Conservation (phyloP, 23 tunicate species). For the Oikopleura dioica region DNA sequence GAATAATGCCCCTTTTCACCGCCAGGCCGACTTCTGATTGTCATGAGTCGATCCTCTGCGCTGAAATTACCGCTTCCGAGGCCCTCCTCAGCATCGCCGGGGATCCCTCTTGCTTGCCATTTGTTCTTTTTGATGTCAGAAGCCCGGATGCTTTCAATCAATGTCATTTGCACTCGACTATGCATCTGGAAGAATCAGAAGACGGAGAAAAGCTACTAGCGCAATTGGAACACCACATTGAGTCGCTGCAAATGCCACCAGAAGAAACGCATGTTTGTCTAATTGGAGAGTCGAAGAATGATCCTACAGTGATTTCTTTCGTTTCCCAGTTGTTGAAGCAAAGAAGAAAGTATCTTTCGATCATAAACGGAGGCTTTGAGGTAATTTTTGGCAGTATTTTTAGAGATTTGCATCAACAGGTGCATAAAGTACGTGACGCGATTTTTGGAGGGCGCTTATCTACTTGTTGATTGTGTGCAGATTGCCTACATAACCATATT, state of each 20-base stretch:
- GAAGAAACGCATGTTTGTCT: neutral
- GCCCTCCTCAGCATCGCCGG: neutral
- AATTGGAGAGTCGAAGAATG: neutral
- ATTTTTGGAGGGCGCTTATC: too few relatives aligned
- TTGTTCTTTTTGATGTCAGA: neutral
- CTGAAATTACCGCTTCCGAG: neutral
- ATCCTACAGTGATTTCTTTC: neutral
- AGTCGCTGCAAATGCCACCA: neutral
- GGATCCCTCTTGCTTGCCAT: neutral
- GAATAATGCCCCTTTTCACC: neutral
- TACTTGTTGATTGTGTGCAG: too few relatives aligned
- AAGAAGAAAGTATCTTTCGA: neutral
- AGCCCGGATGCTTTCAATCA: neutral
- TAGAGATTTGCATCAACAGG: too few relatives aligned
- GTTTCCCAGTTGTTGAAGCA: neutral
- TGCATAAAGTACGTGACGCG: too few relatives aligned
- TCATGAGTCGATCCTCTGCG: neutral
- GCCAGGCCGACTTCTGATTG: neutral
- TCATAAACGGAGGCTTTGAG: neutral
- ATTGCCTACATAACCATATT: too few relatives aligned
- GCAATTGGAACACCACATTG: neutral
- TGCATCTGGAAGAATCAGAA: neutral
- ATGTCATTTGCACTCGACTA: neutral
- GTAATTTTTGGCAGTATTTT: too few relatives aligned
- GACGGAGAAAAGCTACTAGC: neutral